Percentiles rank a stretch among this genome's conserved stretches.
These are phyloP conservation scores for Mechanitis mazaeus DNA, from an alignment of 2,888 invertebrate species.

Conservation along the genomic window DNA sequence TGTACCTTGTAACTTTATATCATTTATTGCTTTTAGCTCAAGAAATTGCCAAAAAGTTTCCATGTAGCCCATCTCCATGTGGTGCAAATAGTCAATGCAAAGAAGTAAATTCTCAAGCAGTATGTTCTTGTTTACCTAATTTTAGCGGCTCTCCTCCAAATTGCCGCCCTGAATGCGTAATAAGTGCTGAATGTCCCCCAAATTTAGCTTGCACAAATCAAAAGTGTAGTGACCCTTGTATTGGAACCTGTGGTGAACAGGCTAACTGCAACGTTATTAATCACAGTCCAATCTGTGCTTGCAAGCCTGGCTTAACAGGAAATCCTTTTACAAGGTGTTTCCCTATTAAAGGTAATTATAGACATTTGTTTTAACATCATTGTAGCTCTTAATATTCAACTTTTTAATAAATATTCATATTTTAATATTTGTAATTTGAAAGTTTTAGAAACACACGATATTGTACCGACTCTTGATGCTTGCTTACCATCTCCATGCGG, in stretches of 20 bases:
- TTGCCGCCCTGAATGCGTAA: slow-evolving; percentile 84
- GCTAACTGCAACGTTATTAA: slow-evolving; percentile 80
- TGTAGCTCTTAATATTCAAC: slow-evolving; percentile 3
- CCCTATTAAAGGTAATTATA: slow-evolving; percentile 64
- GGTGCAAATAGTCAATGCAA: slow-evolving; percentile 87
- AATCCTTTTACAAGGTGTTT: slow-evolving; percentile 86
- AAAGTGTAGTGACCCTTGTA: slow-evolving; percentile 83
- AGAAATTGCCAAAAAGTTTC: slow-evolving; percentile 47
- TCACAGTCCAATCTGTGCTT: slow-evolving; percentile 86
- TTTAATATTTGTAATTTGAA: slow-evolving; percentile 32
- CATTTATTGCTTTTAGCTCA: slow-evolving; percentile 45
- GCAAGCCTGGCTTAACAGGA: slow-evolving; percentile 82
- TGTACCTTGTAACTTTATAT: not conserved
- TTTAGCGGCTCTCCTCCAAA: slow-evolving; percentile 83
- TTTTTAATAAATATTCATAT: slow-evolving; percentile 3
- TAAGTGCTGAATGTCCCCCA: slow-evolving; percentile 81
- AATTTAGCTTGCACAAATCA: slow-evolving; percentile 82
- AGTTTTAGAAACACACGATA: slow-evolving; percentile 54
- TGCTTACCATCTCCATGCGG: slow-evolving; percentile 84
- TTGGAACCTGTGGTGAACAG: slow-evolving; percentile 77
- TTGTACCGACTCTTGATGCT: slow-evolving; percentile 62
- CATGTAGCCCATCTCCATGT: slow-evolving; percentile 79
- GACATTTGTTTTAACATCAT: slow-evolving; percentile 26
- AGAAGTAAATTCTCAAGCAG: slow-evolving; percentile 82
- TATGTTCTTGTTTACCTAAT: slow-evolving; percentile 81